phyloP scores from a whole-genome alignment of 2,888 invertebrate species.

The Pteria penguin region DNA sequence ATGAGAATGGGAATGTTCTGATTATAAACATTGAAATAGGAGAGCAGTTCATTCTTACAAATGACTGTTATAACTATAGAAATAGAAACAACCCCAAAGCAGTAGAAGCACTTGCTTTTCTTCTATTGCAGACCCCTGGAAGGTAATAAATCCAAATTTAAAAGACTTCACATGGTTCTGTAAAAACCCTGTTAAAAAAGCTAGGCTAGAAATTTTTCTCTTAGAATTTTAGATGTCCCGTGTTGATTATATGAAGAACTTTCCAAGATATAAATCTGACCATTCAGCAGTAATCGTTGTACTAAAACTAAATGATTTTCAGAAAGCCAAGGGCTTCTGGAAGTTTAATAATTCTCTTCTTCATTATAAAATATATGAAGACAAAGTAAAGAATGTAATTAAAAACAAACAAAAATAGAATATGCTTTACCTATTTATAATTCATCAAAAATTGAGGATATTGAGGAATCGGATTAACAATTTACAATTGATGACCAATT shows the following conservation, averaged over 20 bases:
- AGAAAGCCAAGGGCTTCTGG: slow-evolving; percentile 2
- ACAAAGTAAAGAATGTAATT: background rate
- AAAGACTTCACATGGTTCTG: background rate
- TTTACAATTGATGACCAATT: background rate
- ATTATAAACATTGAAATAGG: too few species aligned
- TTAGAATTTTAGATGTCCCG: background rate
- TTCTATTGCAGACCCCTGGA: background rate
- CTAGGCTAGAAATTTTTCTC: background rate
- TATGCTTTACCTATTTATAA: too few species aligned
- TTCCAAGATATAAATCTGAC: background rate
- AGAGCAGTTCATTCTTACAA: too few species aligned
- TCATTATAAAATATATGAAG: background rate
- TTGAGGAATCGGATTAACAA: background rate
- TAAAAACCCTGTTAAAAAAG: background rate
- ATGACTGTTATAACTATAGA: too few species aligned
- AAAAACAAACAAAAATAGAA: background rate
- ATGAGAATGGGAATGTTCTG: too few species aligned
- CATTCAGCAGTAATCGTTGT: background rate
- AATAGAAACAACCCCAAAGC: too few species aligned
- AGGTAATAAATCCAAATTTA: background rate
- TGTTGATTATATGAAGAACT: background rate
- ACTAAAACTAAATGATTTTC: background rate
- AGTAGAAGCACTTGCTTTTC: too few species aligned
- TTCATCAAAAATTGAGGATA: background rate
- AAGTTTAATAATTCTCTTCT: background rate